Evolutionary conservation across 2,113 vertebrate genomes (phyloP), one percentile per base, ranked within the genome.

Genomic region (Silurus meridionalis): DNA sequence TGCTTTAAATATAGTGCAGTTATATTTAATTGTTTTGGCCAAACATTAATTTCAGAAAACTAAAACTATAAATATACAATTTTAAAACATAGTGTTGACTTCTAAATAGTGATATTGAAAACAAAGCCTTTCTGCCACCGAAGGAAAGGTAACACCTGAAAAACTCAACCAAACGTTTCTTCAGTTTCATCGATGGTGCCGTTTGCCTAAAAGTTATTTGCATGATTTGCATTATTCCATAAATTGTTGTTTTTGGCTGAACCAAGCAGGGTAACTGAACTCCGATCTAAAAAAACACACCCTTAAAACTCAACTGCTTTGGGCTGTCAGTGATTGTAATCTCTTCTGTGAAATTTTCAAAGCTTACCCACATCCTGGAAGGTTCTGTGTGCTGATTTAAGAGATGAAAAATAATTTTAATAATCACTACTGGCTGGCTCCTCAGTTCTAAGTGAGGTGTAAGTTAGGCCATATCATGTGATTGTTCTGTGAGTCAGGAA

Each of bases 401-500:
- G 10, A 48, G 74, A 85, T 10, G n/a, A 53, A 13, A 19, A 52
- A 37, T 28, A 71, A 80, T 58, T 58, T 85, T 10, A 52, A 14
- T 67, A 61, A 19, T 8, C 50, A 48, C 10, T 55, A 9, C 52
- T 78, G 72, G 63, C 37, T 4, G 60, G n/a, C 81, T 5, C 25
- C 57, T 21, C 46, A 19, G 23, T 37, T 25, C 37, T 72, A 71
- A 71, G 52, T 80, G 78, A 19, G 25, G 60, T 37, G 25, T 58
- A 48, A 48, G 58, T 61, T 64, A 14, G 9, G 48, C n/a, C 64
- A 48, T 74, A 13, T 88, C 58, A 82, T 84, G 28, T 88, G 67
- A 87, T 85, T 69, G 64, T 88, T 79, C 37, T 92, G 82, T 91
- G 88, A 91, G 93, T 94, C 91, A 92, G 89, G 85, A 61, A 89